Base-by-base conservation (phyloP, 2,113 vertebrate genomes). In the Tachysurus fulvidraco region DNA sequence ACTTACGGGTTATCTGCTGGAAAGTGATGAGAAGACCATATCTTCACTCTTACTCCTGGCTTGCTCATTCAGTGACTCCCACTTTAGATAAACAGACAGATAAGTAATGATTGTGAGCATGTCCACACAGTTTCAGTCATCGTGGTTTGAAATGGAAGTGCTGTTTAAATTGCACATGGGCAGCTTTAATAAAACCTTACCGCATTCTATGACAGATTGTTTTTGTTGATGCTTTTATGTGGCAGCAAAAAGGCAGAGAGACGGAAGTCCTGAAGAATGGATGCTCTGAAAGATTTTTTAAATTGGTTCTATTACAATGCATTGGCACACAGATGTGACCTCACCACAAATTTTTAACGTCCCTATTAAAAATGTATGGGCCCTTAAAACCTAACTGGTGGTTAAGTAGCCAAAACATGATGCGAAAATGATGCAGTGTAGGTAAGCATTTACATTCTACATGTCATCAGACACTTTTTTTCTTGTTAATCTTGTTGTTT, bases 271-370 rank as follows among this genome's bases (percentile, higher is more conserved):
- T 80, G 14, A 87, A 74, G 57, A 82, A 82, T 69, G 71, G 50
- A 36, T 17, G 28, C 41, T 17, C 57, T 81, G 60, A 11, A 52
- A 87, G 54, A 44, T 57, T 50, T 52, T 89, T 83, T 62, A 50
- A 89, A 73, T 83, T 83, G 80, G 54, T 85, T 65, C 54, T 36
- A 57, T 59, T 81, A 80, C 41, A 78, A 10, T 88, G 81, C 28
- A 25, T 59, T 81, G 79, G 83, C 65, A 86, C 88, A 86, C 86
- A 85, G 41, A 85, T 83, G 82, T 81, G 81, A 36, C 25, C 44
- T 83, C n/a, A 55, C 55, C 76, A 46, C 52, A 69, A 79, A 79
- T 52, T 23, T 60, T 52, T 69, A 59, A 84, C 5, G 13, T 54
- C 76, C 62, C 52, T 74, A 54, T 78, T n/a, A 81, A 85, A 55